Evolutionary conservation across 2,888 invertebrate genomes (phyloP), one percentile per base, ranked within the genome.

Genomic region (Drosophila meridiana): DNA sequence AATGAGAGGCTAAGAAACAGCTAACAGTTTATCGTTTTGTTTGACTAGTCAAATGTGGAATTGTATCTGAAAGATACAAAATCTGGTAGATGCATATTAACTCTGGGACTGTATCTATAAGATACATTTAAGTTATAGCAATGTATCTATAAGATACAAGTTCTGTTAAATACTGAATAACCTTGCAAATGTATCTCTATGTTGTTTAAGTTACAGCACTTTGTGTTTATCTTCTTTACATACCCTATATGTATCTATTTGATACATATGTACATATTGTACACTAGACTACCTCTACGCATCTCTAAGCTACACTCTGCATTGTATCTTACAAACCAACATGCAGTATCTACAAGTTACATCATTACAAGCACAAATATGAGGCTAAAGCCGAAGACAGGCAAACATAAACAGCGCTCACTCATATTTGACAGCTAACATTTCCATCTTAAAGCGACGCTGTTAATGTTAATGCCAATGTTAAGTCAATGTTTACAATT

Each of bases 391-490:
- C 40, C 48, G 48, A 40, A 50, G 45, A 28, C 38, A 38, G 13
- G n/a, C 32, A 50, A 40, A 42, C 34, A 55, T 28, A 43, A 68
- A 36, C 53, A 9, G 13, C 26, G 13, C 11, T 30, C 30, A 30
- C 11, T 6, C 5, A 52, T 45, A 28, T 43, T 47, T 32, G 45
- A 28, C 36, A 45, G 30, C 32, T 38, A 53, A 32, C 45, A 52
- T 32, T 42, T 28, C 14, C 40, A 36, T 64, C 64, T 52, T 45
- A n/a, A 20, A 28, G 28, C 45, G 38, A 20, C 30, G 9, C 56
- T 66, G 66, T 45, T 53, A 64, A 53, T 66, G 45, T 53, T 52
- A 38, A 32, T 64, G 30, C 36, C 45, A 64, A 53, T 66, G 50
- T 66, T 66, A 55, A 62, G 34, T 32, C 61, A 61, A 62, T 28